Percentiles rank a stretch among this genome's conserved stretches.
These are phyloP conservation scores for Ylistrum balloti DNA, from an alignment of 1,140 invertebrate genomes.

Conservation along the genomic window DNA sequence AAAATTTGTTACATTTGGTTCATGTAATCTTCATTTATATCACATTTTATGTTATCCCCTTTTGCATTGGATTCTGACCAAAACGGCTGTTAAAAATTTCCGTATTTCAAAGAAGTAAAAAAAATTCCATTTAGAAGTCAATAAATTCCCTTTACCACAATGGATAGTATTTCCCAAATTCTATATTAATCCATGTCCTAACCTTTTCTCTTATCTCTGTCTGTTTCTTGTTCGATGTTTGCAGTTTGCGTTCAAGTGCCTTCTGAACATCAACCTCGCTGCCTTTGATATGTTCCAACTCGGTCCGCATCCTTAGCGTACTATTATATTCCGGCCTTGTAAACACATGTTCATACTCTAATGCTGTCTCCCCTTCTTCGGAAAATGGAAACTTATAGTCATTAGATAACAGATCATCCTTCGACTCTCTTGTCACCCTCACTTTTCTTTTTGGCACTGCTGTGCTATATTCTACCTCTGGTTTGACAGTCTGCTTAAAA, in stretches of 20 bases:
- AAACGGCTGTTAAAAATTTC: too few species aligned
- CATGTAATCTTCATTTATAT: too few species aligned
- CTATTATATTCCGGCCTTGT: constrained; percentile 77
- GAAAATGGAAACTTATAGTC: constrained; percentile 75
- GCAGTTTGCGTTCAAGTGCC: constrained; percentile 68
- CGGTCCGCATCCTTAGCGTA: constrained; percentile 71
- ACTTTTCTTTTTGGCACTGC: constrained; percentile 60
- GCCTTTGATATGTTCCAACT: constrained; percentile 69
- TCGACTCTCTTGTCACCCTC: constrained; percentile 69
- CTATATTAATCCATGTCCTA: too few species aligned
- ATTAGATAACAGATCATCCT: constrained; percentile 58
- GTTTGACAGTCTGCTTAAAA: constrained; percentile 29
- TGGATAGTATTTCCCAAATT: too few species aligned
- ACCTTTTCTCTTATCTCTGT: constrained; percentile 79
- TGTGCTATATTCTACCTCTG: not conserved
- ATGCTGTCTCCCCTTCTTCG: constrained; percentile 53
- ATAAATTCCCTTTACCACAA: too few species aligned
- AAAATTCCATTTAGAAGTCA: too few species aligned
- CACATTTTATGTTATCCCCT: too few species aligned
- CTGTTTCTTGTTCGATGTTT: constrained; percentile 69
- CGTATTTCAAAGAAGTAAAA: too few species aligned
- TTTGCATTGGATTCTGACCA: too few species aligned
- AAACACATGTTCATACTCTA: constrained; percentile 74
- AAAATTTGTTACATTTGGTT: too few species aligned
- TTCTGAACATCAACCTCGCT: constrained; percentile 66